phyloP scores from a whole-genome alignment of 2,888 invertebrate genomes.

The Baccha elongata region DNA sequence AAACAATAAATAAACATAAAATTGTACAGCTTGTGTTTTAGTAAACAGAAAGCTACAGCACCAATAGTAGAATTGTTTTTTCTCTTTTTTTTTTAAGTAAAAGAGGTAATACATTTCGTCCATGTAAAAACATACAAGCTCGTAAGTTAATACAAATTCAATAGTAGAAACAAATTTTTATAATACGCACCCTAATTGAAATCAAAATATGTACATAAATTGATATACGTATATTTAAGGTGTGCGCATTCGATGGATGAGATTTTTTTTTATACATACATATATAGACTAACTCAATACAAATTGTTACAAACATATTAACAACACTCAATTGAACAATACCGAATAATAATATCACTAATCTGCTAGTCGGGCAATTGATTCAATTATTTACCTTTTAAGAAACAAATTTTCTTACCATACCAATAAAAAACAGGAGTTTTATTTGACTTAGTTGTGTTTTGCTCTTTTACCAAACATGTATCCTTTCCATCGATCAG shows the following conservation, averaged over 20 bases:
- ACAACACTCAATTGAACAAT: conserved; percentile 70
- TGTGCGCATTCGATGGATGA: conserved; percentile 28
- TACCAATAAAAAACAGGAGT: conserved; percentile 13
- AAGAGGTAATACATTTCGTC: conserved; percentile 70
- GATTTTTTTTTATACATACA: conserved; percentile 6
- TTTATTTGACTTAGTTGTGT: conserved; percentile 88
- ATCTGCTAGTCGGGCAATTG: conserved; percentile 60
- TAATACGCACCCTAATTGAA: conserved; percentile 8
- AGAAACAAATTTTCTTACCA: no score
- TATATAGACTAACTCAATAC: conserved; percentile 47
- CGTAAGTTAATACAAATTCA: conserved; percentile 5
- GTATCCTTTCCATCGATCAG: conserved; percentile 96
- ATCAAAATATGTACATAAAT: background rate
- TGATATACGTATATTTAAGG: background rate
- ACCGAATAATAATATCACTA: conserved; percentile 72
- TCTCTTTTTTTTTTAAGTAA: conserved; percentile 53
- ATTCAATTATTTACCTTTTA: conserved; percentile 43
- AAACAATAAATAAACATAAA: conserved; percentile 38
- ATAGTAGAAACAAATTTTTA: conserved; percentile 6
- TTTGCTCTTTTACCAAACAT: conserved; percentile 97
- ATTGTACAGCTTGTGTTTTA: conserved; percentile 51
- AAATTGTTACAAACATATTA: conserved; percentile 65
- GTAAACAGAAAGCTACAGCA: conserved; percentile 66
- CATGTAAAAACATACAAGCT: conserved; percentile 32
- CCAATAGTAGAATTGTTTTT: conserved; percentile 64